Evolutionary conservation across 2,113 vertebrate species (phyloP), one percentile per base, ranked within the genome.

Genomic region (Mus pahari): DNA sequence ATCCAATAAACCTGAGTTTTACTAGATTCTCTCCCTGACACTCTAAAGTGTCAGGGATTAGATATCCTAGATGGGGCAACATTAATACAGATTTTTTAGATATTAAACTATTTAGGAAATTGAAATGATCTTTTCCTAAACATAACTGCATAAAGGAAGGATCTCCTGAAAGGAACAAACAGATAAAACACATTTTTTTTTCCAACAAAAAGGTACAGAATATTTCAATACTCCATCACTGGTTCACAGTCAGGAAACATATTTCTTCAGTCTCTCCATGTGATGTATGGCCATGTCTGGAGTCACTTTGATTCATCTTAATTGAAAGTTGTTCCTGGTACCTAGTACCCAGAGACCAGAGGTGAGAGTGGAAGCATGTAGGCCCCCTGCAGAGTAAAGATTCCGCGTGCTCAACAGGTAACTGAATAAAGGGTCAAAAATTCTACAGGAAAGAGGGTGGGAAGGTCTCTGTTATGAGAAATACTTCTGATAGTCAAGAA

Each of bases 401-500:
- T 64, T 77, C 33, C 7, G 13, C 33, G 8, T 58, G 45, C 26
- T 74, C 50, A 79, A 19, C 8, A 71, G 13, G 16, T 26, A 62
- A 33, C 1, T 71, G 70, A 75, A 90, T 11, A 33, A 4, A 83
- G 60, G 39, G 33, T 39, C 74, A 39, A 53, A 74, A 62, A 28
- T 5, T 9, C 60, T 22, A 1, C 20, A 31, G 3, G 39, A 88
- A 7, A 74, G 20, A 84, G 1, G 4, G 2, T 7, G 7, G 0
- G 1, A 58, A 82, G 36, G 3, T 31, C 14, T 64, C 26, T 3
- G 13, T 13, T 9, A 3, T 50, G 31, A 13, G 16, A 7, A 48
- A n/a, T 48, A 10, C 14, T 83, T 58, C 31, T 50, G 31, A 28
- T 13, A 86, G 12, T 70, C 14, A 91, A 66, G 20, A n/a, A 20